These are phyloP conservation scores for Ptychochromis oligacanthus DNA, from an alignment of 2,113 vertebrate species.

Conservation along the genomic window DNA sequence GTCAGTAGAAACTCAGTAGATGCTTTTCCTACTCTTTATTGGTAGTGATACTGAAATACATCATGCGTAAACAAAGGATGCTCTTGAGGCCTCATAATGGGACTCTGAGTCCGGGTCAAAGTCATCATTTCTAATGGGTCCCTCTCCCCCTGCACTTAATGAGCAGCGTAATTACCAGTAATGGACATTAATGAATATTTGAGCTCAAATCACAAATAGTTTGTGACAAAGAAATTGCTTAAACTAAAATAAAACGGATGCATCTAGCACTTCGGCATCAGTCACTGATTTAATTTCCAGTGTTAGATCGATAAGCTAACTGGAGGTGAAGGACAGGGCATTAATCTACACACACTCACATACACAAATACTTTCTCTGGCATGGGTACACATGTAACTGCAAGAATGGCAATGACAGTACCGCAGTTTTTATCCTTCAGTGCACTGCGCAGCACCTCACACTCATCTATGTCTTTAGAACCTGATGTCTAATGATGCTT, in stretches of 20 bases:
- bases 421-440: constrained; percentile 1
- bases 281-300: constrained; percentile 52
- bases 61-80: constrained; percentile 52
- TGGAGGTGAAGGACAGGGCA: constrained; percentile 58
- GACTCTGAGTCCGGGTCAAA: constrained; percentile 64
- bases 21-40: not conserved
- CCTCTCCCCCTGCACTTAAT: constrained; percentile 54
- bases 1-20: not conserved
- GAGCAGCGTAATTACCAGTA: constrained; percentile 68
- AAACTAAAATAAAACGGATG: constrained; percentile 52
- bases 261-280: constrained; percentile 24
- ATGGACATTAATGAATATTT: constrained; percentile 71
- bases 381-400: not conserved
- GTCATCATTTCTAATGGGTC: constrained; percentile 67
- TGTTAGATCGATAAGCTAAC: constrained; percentile 56
- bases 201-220: constrained; percentile 49
- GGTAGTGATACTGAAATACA: constrained; percentile 21
- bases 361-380: constrained; percentile 10
- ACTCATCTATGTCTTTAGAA: not conserved
- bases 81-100: constrained; percentile 54
- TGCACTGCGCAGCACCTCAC: not conserved
- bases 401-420: not conserved
- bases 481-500: not conserved
- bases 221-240: constrained; percentile 50
- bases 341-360: constrained; percentile 3